Evolutionary conservation across 2,888 invertebrate species (phyloP).

Genomic region (Platycnemis pennipes): DNA sequence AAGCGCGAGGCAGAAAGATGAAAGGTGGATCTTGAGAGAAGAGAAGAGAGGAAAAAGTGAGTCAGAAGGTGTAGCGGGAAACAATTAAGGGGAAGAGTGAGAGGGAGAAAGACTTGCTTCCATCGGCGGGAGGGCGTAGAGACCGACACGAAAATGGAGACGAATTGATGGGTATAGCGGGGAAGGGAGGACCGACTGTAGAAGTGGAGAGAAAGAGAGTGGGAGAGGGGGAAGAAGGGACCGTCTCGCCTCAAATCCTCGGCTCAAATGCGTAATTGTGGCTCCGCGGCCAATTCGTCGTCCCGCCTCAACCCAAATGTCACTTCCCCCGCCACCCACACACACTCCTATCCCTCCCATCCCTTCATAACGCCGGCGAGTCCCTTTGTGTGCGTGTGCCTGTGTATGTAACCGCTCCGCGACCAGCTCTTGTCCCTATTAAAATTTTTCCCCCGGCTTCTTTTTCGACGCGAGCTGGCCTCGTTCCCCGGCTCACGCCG

Average conservation of each 20-base stretch:
- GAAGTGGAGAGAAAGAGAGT: background rate
- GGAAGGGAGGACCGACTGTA: too few relatives aligned
- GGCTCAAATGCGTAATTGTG: constrained; percentile 65
- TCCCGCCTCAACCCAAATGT: background rate
- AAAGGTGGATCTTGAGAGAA: background rate
- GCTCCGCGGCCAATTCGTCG: constrained; percentile 62
- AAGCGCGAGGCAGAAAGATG: background rate
- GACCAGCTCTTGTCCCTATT: constrained; percentile 33
- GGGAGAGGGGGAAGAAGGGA: background rate
- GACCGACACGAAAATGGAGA: background rate
- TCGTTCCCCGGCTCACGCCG: constrained; percentile 17
- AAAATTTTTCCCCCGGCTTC: constrained; percentile 36
- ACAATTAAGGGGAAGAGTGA: background rate
- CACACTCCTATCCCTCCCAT: background rate
- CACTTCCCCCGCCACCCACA: background rate
- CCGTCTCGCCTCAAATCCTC: constrained; percentile 51
- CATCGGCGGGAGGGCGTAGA: background rate
- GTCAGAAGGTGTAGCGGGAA: background rate
- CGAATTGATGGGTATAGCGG: constrained; percentile 21
- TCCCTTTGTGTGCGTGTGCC: constrained; percentile 56
- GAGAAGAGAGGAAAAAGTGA: background rate
- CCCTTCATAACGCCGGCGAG: constrained; percentile 32
- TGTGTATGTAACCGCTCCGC: constrained; percentile 20
- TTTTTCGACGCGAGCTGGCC: constrained; percentile 45
- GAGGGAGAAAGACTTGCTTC: background rate